A percentile compares a stretch with the other conserved stretches of the same genome.
phyloP scores from a whole-genome alignment of 2,113 vertebrate genomes.

The Perccottus glenii region DNA sequence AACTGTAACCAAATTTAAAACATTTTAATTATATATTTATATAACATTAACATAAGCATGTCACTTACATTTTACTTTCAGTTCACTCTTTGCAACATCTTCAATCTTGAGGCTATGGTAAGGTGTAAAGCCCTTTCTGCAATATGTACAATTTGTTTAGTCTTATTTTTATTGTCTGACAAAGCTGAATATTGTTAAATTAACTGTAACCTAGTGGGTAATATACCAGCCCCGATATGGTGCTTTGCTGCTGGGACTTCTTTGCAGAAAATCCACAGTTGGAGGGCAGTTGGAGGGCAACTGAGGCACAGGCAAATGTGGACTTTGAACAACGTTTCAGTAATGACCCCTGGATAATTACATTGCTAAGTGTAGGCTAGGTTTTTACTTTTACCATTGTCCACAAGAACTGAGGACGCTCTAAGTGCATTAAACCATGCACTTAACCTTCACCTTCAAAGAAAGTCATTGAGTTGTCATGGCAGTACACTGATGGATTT shows the following conservation, averaged over 20 bases:
- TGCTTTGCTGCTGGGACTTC: constrained; percentile 39
- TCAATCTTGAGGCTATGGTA: constrained; percentile 34
- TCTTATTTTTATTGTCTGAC: no score
- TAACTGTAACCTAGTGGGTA: constrained; percentile 32
- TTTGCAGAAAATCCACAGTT: constrained; percentile 57
- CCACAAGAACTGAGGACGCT: constrained; percentile 41
- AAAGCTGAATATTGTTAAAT: background rate
- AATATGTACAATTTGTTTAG: background rate
- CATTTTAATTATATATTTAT: no score
- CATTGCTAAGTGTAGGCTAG: background rate
- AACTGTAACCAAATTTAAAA: no score
- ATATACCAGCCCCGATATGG: constrained; percentile 58
- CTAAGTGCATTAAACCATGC: constrained; percentile 13
- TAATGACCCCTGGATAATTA: background rate
- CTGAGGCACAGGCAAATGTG: constrained; percentile 42
- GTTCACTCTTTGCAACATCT: background rate
- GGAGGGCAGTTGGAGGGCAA: no score
- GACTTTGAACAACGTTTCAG: background rate
- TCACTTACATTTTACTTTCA: constrained; percentile 45
- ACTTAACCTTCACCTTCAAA: no score
- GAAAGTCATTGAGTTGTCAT: constrained; percentile 28
- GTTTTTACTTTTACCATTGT: constrained; percentile 25
- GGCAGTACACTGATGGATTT: constrained; percentile 36
- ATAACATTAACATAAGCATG: no score
- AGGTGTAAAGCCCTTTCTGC: constrained; percentile 39